Percentiles rank a stretch among this genome's conserved stretches.
These are phyloP conservation scores for Plecturocebus donacophilus DNA, from an alignment of 2,113 vertebrate genomes.

Conservation along the genomic window DNA sequence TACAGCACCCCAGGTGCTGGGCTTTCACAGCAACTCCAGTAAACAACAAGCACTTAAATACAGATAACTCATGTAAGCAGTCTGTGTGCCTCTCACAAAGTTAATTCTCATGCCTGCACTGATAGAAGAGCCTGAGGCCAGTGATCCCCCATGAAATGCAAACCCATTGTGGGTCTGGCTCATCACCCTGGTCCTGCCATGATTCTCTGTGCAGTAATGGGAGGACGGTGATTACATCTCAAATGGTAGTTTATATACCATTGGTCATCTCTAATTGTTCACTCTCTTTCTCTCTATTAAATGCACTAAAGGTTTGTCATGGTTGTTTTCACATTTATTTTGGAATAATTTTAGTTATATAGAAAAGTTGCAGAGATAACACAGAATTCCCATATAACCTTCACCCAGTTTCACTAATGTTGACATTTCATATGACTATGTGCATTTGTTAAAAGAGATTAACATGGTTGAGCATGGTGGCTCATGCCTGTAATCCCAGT, in stretches of 20 bases:
- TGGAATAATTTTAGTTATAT: neutral
- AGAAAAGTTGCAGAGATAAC: neutral
- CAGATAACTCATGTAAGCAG: neutral
- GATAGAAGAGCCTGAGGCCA: neutral
- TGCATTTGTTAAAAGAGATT: neutral
- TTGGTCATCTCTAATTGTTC: neutral
- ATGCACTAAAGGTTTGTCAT: neutral
- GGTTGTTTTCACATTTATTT: neutral
- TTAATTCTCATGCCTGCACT: neutral
- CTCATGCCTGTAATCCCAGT: too few species aligned
- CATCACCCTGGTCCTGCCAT: neutral
- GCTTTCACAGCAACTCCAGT: neutral
- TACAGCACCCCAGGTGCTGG: neutral
- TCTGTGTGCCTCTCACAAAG: neutral
- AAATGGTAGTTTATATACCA: neutral
- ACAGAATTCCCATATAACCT: neutral
- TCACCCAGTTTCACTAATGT: neutral
- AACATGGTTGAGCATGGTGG: too few species aligned
- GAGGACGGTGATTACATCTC: neutral
- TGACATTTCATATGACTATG: neutral
- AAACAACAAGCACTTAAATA: neutral
- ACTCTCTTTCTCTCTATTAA: neutral
- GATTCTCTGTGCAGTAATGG: neutral
- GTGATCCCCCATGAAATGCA: neutral
- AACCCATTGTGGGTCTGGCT: neutral